phyloP scores from a whole-genome alignment of 2,888 invertebrate genomes.

The Ophion costatus region DNA sequence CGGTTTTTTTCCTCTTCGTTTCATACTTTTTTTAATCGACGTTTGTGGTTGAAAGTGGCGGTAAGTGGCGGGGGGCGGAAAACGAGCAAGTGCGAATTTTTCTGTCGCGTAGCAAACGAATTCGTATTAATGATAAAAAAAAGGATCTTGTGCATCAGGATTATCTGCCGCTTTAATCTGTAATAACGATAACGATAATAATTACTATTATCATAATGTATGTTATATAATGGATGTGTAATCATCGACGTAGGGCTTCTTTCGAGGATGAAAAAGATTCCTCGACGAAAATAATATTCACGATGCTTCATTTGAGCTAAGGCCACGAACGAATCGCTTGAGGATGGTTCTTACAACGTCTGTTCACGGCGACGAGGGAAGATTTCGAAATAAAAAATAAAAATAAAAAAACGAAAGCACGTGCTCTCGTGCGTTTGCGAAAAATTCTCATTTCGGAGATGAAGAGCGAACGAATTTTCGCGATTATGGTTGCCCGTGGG shows the following conservation, averaged over 20 bases:
- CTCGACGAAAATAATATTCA: constrained; percentile 25
- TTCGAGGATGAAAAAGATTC: constrained; percentile 28
- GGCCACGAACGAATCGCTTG: constrained; percentile 16
- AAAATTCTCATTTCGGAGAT: background rate
- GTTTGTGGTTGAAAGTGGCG: constrained; percentile 2
- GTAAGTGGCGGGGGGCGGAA: background rate
- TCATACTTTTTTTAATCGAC: constrained; percentile 24
- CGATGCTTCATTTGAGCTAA: constrained; percentile 44
- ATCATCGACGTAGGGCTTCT: constrained; percentile 46
- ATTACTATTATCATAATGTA: constrained; percentile 79
- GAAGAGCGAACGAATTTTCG: background rate
- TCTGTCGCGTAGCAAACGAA: constrained; percentile 29
- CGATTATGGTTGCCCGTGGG: no score
- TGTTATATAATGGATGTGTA: constrained; percentile 52
- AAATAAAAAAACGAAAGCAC: no score
- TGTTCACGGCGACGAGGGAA: no score
- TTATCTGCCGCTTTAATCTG: constrained; percentile 34
- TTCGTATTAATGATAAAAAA: constrained; percentile 30
- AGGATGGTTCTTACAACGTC: background rate
- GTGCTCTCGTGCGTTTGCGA: background rate
- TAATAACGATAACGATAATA: constrained; percentile 76
- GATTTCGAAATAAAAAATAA: no score
- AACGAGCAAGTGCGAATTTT: background rate
- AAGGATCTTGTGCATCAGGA: constrained; percentile 43
- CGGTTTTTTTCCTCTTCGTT: constrained; percentile 22